phyloP scores from a whole-genome alignment of 2,113 vertebrate genomes.

The Myiopsitta monachus region DNA sequence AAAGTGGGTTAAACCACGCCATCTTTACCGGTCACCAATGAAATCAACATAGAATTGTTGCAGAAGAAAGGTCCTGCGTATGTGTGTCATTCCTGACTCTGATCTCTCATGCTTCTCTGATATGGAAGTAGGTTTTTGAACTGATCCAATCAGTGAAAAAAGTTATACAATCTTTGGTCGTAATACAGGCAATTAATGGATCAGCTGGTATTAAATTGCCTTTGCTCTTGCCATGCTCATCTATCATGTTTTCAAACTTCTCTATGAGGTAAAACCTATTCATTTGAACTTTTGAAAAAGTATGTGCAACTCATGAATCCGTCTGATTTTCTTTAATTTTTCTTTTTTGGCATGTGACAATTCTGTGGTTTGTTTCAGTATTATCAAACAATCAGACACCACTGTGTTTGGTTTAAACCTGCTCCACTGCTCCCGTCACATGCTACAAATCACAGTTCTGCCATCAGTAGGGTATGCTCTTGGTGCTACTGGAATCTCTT shows the following conservation, averaged over 20 bases:
- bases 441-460: constrained; percentile 29
- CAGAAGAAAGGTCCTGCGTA: not conserved
- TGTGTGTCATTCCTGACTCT: not conserved
- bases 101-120: not conserved
- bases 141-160: not conserved
- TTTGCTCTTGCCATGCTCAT: not conserved
- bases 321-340: constrained; percentile 21
- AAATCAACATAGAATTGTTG: not conserved
- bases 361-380: not conserved
- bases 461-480: not conserved
- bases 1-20: not conserved
- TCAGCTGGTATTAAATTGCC: not conserved
- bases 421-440: not conserved
- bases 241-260: not conserved
- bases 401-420: constrained; percentile 40
- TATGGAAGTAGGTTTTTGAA: not conserved
- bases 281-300: not conserved
- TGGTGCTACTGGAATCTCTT: constrained; percentile 34
- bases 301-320: not conserved
- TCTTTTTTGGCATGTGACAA: not conserved
- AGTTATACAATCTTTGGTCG: not conserved
- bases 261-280: constrained; percentile 1
- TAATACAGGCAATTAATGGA: not conserved
- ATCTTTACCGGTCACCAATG: not conserved
- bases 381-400: constrained; percentile 40